Percentiles rank a stretch among this genome's conserved stretches.
Conservation (phyloP, 2,797 vertebrate species). For the Acanthornis magna region DNA sequence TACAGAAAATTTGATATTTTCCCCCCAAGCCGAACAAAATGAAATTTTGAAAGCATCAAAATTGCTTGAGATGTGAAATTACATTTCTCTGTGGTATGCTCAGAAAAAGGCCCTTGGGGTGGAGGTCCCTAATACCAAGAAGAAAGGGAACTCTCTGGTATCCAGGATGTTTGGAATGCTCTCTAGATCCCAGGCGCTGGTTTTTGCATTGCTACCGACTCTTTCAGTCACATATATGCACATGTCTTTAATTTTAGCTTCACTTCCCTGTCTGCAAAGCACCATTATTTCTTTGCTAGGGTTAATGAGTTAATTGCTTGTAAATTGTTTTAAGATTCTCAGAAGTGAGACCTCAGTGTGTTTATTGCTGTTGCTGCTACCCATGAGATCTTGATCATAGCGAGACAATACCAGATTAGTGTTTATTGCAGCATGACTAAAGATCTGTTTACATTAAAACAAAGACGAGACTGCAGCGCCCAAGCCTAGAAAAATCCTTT, state of each 20-base stretch:
- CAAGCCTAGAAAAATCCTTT: background rate
- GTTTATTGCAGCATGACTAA: background rate
- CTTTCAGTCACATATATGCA: background rate
- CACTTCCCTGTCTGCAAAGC: background rate
- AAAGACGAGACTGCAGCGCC: background rate
- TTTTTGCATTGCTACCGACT: background rate
- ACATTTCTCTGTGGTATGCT: background rate
- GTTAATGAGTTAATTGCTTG: background rate
- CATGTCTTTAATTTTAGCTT: background rate
- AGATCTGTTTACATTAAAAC: conserved; percentile 3
- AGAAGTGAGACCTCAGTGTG: background rate
- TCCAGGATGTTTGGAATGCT: background rate
- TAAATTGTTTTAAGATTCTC: background rate
- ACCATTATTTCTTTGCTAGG: background rate
- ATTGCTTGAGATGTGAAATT: background rate
- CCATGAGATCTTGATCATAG: background rate
- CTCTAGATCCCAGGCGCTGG: background rate
- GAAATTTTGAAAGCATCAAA: background rate
- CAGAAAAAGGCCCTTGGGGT: background rate
- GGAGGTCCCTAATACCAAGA: background rate
- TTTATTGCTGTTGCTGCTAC: background rate
- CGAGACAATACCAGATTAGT: background rate
- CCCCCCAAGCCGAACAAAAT: background rate
- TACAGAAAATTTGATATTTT: background rate
- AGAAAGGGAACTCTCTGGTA: background rate